Conservation (phyloP, 2,113 vertebrate species). For the Epinephelus cyanopodus region DNA sequence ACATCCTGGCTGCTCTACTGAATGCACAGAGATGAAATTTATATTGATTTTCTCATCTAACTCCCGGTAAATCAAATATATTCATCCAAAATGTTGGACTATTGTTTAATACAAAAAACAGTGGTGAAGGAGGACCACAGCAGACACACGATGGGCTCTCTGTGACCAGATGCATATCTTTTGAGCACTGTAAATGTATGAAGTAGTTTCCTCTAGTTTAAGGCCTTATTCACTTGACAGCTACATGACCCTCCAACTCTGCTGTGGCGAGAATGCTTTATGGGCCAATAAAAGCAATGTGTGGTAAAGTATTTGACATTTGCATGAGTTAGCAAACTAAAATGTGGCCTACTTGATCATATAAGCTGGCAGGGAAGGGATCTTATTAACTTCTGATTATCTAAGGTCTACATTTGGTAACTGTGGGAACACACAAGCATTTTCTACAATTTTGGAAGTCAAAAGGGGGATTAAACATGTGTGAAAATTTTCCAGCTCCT, state of each 20-base stretch:
- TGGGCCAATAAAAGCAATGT: neutral
- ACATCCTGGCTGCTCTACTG: slow-evolving; percentile 12
- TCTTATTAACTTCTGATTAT: neutral
- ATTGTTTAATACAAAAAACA: slow-evolving; percentile 13
- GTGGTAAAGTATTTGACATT: neutral
- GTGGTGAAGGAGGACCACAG: too few species aligned
- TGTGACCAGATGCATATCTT: neutral
- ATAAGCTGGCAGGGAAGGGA: neutral
- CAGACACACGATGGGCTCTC: too few species aligned
- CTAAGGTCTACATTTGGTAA: neutral
- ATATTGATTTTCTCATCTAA: slow-evolving; percentile 42
- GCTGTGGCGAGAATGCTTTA: neutral
- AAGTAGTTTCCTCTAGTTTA: too few species aligned
- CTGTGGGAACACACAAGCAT: neutral
- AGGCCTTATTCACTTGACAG: too few species aligned
- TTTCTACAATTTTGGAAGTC: neutral
- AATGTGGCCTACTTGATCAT: neutral
- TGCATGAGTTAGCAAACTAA: neutral
- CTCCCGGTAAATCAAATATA: slow-evolving; percentile 29
- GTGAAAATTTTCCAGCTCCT: neutral
- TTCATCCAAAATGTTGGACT: neutral
- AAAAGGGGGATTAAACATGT: neutral
- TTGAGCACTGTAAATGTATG: too few species aligned
- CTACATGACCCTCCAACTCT: neutral
- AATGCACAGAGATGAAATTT: slow-evolving; percentile 18